Base-by-base conservation (phyloP, 2,113 vertebrate species). In the Pseudonaja textilis region DNA sequence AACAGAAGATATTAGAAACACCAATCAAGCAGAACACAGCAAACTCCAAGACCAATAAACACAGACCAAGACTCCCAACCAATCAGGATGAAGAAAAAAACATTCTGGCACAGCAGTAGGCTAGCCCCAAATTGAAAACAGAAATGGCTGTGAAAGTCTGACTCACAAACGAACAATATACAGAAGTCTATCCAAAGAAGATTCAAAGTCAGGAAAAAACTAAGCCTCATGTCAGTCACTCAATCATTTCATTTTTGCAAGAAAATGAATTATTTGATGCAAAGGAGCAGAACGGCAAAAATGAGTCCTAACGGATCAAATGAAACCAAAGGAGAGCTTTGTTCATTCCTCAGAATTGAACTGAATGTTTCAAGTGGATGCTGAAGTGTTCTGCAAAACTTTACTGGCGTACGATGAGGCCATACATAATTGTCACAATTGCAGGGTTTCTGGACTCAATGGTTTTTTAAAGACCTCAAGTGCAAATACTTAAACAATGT, bases 191-290 rank as follows among this genome's bases (percentile, higher is more conserved):
- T 93, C 55, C 0, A 1, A 93, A 45, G 20, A 23, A 93, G 23
- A 25, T 47, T 50, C 2, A 47, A 87, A 23, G n/a, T 8, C 23
- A 87, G 55, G 55, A 3, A 26, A 26, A 26, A 61, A 14, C 74
- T 52, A 54, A 87, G 59, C 26, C 52, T 56, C 50, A 8, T 93
- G 56, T 64, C n/a, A 52, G 25, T 64, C n/a, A 52, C 47, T 93
- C 56, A 93, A n/a, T 34, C 88, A 93, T 93, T 93, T 90, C 81
- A 93, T 90, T 93, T 59, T 87, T 50, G 25, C 61, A 61, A 55
- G 81, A 86, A 93, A 93, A 89, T n/a, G 61, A 64, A 91, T 93
- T 93, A n/a, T 89, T 34, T 64, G 87, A 69, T 59, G 56, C 29
- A 54, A 91, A 91, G 45, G 34, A 56, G 10, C 56, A 92, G 93